phyloP scores from a whole-genome alignment of 2,113 vertebrate genomes.

The Pelecanoides urinatrix region DNA sequence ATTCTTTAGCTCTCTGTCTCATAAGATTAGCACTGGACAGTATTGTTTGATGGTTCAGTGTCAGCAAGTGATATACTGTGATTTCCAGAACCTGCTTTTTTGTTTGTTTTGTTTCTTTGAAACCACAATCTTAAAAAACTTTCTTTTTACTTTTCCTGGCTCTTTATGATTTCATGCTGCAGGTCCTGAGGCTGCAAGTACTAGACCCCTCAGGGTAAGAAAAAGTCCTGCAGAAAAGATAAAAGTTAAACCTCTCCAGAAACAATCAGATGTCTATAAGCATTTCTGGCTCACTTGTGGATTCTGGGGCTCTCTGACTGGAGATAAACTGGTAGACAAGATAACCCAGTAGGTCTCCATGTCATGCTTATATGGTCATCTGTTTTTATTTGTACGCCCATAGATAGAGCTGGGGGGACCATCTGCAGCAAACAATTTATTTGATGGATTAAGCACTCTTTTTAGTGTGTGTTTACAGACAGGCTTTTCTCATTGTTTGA shows the following conservation, averaged over 20 bases:
- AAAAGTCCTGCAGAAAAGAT: not conserved
- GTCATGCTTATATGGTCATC: not conserved
- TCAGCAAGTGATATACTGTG: not conserved
- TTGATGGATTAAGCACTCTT: constrained; percentile 2
- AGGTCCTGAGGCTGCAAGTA: not conserved
- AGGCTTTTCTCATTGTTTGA: constrained; percentile 4
- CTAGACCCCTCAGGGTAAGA: not conserved
- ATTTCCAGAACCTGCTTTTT: not conserved
- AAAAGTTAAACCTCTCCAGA: not conserved
- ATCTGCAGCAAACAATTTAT: not conserved
- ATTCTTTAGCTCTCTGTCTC: not conserved
- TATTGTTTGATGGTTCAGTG: not conserved
- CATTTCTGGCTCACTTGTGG: not conserved
- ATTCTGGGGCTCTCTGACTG: not conserved
- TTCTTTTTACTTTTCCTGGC: not conserved
- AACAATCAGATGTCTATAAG: not conserved
- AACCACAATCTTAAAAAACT: not conserved
- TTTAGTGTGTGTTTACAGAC: not conserved
- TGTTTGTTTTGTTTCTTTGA: not conserved
- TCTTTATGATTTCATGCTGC: not conserved
- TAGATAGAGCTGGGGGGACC: not conserved
- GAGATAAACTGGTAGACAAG: not conserved
- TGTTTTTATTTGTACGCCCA: constrained; percentile 2
- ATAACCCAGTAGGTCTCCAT: not conserved
- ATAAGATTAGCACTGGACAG: not conserved